A percentile compares a stretch with the other conserved stretches of the same genome.
phyloP scores from a whole-genome alignment of 2,113 vertebrate species.

The Polypterus senegalus region DNA sequence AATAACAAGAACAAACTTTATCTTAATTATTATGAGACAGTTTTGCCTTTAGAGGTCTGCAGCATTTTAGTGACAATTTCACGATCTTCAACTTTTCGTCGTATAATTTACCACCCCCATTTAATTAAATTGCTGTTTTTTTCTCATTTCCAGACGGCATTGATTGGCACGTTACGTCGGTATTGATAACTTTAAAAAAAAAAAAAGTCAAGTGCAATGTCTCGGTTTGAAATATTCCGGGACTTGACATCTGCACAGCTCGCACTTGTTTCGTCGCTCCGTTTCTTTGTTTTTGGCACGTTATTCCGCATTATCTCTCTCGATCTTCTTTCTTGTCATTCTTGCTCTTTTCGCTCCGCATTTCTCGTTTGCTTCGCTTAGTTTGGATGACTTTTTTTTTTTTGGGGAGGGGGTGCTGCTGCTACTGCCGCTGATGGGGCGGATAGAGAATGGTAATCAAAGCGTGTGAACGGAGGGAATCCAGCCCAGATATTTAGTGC shows the following conservation, averaged over 20 bases:
- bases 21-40: too few relatives aligned
- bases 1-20: too few relatives aligned
- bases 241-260: slow-evolving; percentile 31
- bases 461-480: slow-evolving; percentile 63
- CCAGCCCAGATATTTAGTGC: slow-evolving; percentile 81
- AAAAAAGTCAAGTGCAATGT: slow-evolving; percentile 64
- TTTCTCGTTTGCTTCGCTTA: neutral
- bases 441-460: slow-evolving; percentile 31
- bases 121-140: slow-evolving; percentile 27
- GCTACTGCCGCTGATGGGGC: neutral
- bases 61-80: too few relatives aligned
- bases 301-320: neutral
- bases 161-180: slow-evolving; percentile 69
- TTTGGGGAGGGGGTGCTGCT: slow-evolving; percentile 23
- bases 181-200: slow-evolving; percentile 75
- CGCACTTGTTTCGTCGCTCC: slow-evolving; percentile 14
- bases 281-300: slow-evolving; percentile 23
- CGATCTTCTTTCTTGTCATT: neutral
- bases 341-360: slow-evolving; percentile 8
- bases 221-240: slow-evolving; percentile 38
- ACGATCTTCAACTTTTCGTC: neutral
- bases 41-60: too few relatives aligned
- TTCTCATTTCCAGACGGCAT: slow-evolving; percentile 56
- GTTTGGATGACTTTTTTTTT: slow-evolving; percentile 22
- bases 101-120: neutral